Evolutionary conservation across 2,113 vertebrate species (phyloP), one percentile per base, ranked within the genome.

Genomic region (Benitochromis conjunctus): DNA sequence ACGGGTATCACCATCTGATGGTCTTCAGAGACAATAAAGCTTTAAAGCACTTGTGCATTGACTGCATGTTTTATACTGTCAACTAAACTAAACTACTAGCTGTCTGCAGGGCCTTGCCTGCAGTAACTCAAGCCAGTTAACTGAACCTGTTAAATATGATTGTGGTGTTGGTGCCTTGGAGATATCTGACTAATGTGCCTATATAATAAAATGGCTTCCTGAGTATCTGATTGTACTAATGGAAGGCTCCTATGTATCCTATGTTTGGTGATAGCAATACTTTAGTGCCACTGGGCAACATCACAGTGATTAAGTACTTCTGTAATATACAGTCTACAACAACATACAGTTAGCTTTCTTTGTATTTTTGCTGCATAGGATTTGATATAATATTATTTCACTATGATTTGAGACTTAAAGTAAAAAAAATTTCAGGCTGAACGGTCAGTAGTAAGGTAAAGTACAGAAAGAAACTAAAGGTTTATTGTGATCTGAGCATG

Each of bases 361-460:
- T 71, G 41, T 0, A 71, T 71, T 48, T 48, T 26, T 26, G 1
- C 2, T 0, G 24, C 1, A 0, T 19, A 48, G 14, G 43, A 46
- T 46, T 74, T 74, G 21, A 74, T 48, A 19, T 48, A 16, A 46
- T 74, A 29, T 74, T 12, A 74, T 74, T 48, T 74, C 66, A 18
- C 14, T 43, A 48, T 26, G 18, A 26, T 74, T 29, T 48, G 34
- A 29, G 3, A 3, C 14, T 74, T 76, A 76, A 74, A 74, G 21
- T 74, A 3, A 48, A 48, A 29, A 29, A 19, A 13, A n/a, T 38
- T 64, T 64, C 64, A 46, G 21, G 13, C 38, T 46, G 64, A 18
- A 46, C 18, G 1, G 14, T 51, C 43, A 76, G 19, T 29, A 31
- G 0, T 31, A 29, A 0, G 10, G 13, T 29, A 48, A 74, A 74